Base-by-base conservation (phyloP, 2,113 vertebrate species). In the Siphamia tubifer region DNA sequence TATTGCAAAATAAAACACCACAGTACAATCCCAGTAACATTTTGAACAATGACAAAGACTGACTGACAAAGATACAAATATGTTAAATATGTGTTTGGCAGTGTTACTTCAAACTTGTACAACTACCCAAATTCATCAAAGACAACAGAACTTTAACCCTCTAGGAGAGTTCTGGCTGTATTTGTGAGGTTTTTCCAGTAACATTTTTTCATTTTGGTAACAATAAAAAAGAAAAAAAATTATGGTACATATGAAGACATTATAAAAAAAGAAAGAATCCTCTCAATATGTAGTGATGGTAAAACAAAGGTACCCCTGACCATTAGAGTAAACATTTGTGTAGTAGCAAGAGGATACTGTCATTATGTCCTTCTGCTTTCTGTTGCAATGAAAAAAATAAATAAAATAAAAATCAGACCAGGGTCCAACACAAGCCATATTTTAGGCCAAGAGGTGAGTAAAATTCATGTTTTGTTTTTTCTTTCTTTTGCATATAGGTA, bases 1-100 rank as follows among this genome's bases (percentile, higher is more conserved):
- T 74, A 81, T 45, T 70, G 66, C 4, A 56, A 40, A 17, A 43
- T 4, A 43, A 38, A 1, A 40, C 15, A 31, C 5, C 8, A n/a
- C n/a, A n/a, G n/a, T n/a, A n/a, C n/a, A n/a, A 30, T 48, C 47
- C 24, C 16, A 21, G 11, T 16, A 10, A 21, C 8, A 15, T 47
- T 4, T 39, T 16, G 45, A 31, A 6, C n/a, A 45, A 0, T 19
- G 5, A 10, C 2, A n/a, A n/a, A n/a, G n/a, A n/a, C n/a, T n/a
- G n/a, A n/a, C n/a, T 19, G 5, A 10, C 2, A n/a, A n/a, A n/a
- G n/a, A n/a, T n/a, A n/a, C n/a, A n/a, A n/a, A n/a, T n/a, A n/a
- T n/a, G n/a, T 58, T n/a, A 15, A 25, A 64, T 44, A 17, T 34
- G 23, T 7, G 1, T 51, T 60, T 48, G 47, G 39, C 6, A 43